A percentile compares a stretch with the other conserved stretches of the same genome.
Conservation (phyloP, 2,797 vertebrate species). For the Gymnodraco acuticeps region DNA sequence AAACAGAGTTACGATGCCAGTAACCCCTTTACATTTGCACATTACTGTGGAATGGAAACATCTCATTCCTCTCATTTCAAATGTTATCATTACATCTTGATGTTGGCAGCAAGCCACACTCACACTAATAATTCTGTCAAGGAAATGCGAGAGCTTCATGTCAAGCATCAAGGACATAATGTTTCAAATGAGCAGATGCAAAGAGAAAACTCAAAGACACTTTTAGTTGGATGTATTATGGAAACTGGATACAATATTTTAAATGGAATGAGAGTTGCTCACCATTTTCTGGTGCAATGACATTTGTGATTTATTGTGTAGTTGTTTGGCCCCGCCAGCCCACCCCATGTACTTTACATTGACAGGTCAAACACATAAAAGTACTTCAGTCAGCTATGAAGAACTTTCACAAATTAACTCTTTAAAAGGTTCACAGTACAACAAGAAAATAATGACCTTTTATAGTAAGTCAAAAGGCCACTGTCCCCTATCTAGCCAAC, state of each 20-base stretch:
- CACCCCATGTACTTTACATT: not conserved
- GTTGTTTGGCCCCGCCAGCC: not conserved
- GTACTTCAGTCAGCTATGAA: not conserved
- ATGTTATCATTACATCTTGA: conserved; percentile 20
- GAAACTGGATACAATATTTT: not conserved
- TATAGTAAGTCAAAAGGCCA: too few species aligned
- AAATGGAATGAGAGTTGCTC: not conserved
- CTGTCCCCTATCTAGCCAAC: too few species aligned
- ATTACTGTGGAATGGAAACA: conserved; percentile 32
- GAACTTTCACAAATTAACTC: not conserved
- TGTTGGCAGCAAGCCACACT: not conserved
- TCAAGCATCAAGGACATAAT: not conserved
- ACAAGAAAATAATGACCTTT: not conserved
- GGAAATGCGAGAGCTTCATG: not conserved
- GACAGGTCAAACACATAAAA: not conserved
- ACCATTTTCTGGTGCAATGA: not conserved
- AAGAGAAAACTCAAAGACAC: too few species aligned
- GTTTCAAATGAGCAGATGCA: not conserved
- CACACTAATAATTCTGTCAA: not conserved
- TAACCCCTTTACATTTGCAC: conserved; percentile 10
- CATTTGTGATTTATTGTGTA: not conserved
- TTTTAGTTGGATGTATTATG: not conserved
- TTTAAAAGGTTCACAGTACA: not conserved
- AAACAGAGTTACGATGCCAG: conserved; percentile 6
- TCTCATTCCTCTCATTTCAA: not conserved